Evolutionary conservation across 2,888 invertebrate species (phyloP).

Genomic region (Gandaritis pyraliata): DNA sequence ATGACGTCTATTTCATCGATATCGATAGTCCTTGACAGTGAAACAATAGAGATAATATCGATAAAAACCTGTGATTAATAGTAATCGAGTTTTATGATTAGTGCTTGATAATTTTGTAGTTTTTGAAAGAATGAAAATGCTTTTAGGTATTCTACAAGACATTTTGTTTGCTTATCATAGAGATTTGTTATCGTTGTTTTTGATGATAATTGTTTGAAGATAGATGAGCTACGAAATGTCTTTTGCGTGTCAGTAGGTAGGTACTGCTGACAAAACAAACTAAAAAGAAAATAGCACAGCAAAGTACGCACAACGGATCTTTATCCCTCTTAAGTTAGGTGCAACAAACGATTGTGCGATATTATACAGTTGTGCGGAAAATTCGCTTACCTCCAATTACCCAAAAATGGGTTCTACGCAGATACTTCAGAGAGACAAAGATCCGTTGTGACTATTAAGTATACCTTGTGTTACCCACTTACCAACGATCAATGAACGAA

Average conservation of each 20-base stretch:
- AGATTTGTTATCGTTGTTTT: slow-evolving; percentile 10
- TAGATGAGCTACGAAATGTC: slow-evolving; percentile 2
- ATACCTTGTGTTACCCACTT: too few species aligned
- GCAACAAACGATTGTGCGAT: too few species aligned
- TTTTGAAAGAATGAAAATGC: neutral
- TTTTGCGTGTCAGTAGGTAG: neutral
- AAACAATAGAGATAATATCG: slow-evolving; percentile 4
- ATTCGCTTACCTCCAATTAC: too few species aligned
- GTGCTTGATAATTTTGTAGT: neutral
- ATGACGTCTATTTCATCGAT: slow-evolving; percentile 18
- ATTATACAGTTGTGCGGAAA: too few species aligned
- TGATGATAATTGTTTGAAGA: slow-evolving; percentile 1
- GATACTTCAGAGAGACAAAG: too few species aligned
- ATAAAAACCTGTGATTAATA: neutral
- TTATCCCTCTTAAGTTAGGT: too few species aligned
- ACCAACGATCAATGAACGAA: too few species aligned
- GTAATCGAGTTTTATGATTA: neutral
- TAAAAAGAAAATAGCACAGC: neutral
- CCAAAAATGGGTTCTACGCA: too few species aligned
- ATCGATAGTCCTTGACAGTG: slow-evolving; percentile 23
- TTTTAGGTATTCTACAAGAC: neutral
- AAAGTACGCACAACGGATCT: too few species aligned
- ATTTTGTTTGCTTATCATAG: too few species aligned
- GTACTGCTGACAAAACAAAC: slow-evolving; percentile 2
- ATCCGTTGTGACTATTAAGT: too few species aligned